Evolutionary conservation across 2,888 invertebrate genomes (phyloP), one percentile per base, ranked within the genome.

Genomic region (Drosophila tripunctata): DNA sequence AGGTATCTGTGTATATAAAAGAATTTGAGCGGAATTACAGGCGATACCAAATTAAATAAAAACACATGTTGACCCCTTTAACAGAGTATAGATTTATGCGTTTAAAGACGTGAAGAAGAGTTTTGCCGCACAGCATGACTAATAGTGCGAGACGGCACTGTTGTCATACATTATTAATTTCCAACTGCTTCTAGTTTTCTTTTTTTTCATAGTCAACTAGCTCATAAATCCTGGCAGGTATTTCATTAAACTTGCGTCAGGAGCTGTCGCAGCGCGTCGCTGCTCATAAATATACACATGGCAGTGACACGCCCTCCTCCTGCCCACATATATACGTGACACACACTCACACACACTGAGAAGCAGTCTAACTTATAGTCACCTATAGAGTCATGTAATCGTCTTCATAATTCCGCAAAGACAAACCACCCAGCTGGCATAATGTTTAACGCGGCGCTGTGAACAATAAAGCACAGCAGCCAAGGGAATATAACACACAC

Each of bases 301-400:
- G 30, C 31, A 41, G 41, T 41, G 45, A 35, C 55, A 43, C 52
- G 43, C 62, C 52, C 47, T 35, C 17, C 3, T 17, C 55, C 40
- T 41, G 43, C 62, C 52, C 47, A 38, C 17, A 2, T 17, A 19
- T 24, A 41, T 41, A 45, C 35, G 8, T 50, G 44, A 47, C 27
- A 61, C 36, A 52, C 8, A n/a, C 22, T 40, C 35, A 52, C 51
- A 52, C 43, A 51, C 47, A 48, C 30, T n/a, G n/a, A n/a, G n/a
- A n/a, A n/a, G n/a, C n/a, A n/a, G n/a, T n/a, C n/a, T 15, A 36
- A 40, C 61, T 17, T 65, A 69, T 66, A 73, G 57, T 65, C 69
- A 67, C 75, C 84, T 77, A 80, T 86, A 80, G 87, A 75, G 81
- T 86, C 87, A 65, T 83, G 83, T 82, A 83, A 83, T 87, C 87